These are phyloP conservation scores for Pseudochirops cupreus DNA, from an alignment of 2,797 vertebrate genomes.

Conservation along the genomic window DNA sequence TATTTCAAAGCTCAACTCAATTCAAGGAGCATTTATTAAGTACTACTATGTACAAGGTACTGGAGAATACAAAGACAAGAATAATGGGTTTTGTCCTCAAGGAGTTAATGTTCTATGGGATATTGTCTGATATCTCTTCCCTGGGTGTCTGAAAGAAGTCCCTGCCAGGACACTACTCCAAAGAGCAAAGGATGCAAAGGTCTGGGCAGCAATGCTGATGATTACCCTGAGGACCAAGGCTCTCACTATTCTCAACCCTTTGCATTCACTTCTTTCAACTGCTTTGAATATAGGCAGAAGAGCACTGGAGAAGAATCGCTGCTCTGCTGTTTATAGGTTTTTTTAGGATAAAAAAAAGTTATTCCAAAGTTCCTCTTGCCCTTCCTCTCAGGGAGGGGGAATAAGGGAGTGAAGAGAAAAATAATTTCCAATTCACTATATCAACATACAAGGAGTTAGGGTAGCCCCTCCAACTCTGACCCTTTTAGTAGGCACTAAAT, in stretches of 20 bases:
- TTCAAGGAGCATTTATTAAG: neutral
- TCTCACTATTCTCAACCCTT: neutral
- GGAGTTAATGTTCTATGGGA: neutral
- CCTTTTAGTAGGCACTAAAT: neutral
- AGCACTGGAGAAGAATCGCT: slow-evolving; percentile 5
- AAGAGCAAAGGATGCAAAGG: neutral
- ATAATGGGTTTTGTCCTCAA: neutral
- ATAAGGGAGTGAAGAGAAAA: neutral
- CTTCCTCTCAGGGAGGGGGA: neutral
- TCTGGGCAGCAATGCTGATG: neutral
- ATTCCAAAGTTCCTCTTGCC: neutral
- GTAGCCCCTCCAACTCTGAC: neutral
- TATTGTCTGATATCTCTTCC: neutral
- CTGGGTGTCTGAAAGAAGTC: neutral
- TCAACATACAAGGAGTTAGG: neutral
- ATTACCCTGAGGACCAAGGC: neutral
- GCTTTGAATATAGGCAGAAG: neutral
- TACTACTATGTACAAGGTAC: neutral
- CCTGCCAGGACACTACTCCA: neutral
- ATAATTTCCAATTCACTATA: neutral
- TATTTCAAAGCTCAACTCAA: slow-evolving; percentile 20
- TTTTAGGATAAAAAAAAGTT: neutral
- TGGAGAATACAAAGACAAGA: neutral
- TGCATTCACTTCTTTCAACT: neutral
- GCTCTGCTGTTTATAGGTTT: neutral